These are phyloP conservation scores for Latrodectus geometricus DNA, from an alignment of 1,140 invertebrate genomes.

Conservation along the genomic window DNA sequence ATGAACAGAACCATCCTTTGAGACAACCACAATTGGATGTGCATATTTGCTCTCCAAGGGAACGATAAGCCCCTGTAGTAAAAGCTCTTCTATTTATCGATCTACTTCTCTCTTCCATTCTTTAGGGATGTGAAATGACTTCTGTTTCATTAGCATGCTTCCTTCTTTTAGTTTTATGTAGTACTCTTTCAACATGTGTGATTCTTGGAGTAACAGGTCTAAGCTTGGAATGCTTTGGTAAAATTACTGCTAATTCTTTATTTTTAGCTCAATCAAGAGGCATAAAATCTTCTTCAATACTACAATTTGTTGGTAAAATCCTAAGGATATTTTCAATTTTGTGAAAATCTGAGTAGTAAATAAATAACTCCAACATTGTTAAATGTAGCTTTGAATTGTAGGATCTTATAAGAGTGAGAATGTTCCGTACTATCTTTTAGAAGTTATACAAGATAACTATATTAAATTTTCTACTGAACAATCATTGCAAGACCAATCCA, in stretches of 20 bases:
- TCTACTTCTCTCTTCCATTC: slow-evolving; percentile 32
- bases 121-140: slow-evolving; percentile 17
- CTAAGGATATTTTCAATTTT: too few relatives aligned
- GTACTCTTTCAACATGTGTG: not conserved
- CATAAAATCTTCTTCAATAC: not conserved
- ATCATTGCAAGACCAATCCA: slow-evolving; percentile 16
- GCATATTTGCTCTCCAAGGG: slow-evolving; percentile 55
- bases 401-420: slow-evolving; percentile 23
- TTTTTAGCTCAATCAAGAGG: not conserved
- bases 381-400: not conserved
- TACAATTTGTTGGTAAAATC: too few relatives aligned
- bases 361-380: too few relatives aligned
- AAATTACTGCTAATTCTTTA: not conserved
- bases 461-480: not conserved
- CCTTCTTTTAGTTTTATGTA: not conserved
- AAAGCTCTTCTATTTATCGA: slow-evolving; percentile 44
- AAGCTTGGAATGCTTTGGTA: not conserved
- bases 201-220: not conserved
- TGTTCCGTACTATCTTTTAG: not conserved
- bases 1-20: slow-evolving; percentile 69
- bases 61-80: slow-evolving; percentile 12
- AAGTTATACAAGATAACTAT: too few relatives aligned
- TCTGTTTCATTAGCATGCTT: not conserved
- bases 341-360: too few relatives aligned
- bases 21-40: slow-evolving; percentile 69